phyloP scores from a whole-genome alignment of 1,140 invertebrate species.

The Drosophila elegans region DNA sequence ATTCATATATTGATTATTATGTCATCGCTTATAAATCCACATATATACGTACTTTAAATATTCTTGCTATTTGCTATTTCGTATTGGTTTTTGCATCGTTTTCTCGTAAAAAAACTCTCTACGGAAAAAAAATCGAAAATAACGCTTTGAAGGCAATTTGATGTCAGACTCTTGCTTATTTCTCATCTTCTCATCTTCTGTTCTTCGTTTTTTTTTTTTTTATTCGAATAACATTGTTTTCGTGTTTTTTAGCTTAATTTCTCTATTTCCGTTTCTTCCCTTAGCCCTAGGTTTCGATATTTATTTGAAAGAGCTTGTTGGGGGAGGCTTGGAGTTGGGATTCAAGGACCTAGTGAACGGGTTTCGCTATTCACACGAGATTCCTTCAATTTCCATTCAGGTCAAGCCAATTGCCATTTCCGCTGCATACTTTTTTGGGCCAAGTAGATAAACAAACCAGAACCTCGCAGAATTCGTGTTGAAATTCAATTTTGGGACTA shows the following conservation, averaged over 20 bases:
- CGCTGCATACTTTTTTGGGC: constrained; percentile 26
- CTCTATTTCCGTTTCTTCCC: constrained; percentile 19
- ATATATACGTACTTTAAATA: constrained; percentile 46
- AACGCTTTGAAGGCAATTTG: constrained; percentile 76
- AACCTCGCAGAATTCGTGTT: constrained; percentile 7
- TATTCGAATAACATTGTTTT: constrained; percentile 29
- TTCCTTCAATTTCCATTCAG: neutral
- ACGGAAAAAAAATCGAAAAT: constrained; percentile 54
- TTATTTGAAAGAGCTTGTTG: neutral
- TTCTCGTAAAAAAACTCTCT: constrained; percentile 44
- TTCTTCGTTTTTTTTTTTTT: constrained; percentile 15
- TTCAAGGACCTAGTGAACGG: constrained; percentile 2
- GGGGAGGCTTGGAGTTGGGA: constrained; percentile 11
- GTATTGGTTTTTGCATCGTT: constrained; percentile 24
- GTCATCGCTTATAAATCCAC: constrained; percentile 38
- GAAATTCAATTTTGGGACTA: neutral
- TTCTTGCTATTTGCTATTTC: constrained; percentile 33
- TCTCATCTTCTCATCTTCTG: constrained; percentile 46
- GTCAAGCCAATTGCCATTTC: constrained; percentile 8
- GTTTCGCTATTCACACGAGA: constrained; percentile 6
- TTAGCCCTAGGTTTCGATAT: constrained; percentile 7
- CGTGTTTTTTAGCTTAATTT: constrained; percentile 16
- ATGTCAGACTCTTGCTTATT: constrained; percentile 78
- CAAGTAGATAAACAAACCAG: constrained; percentile 1
- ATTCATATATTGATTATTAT: constrained; percentile 47